These are phyloP conservation scores for Polypedilum pembai DNA, from an alignment of 1,140 invertebrate species.

Conservation along the genomic window DNA sequence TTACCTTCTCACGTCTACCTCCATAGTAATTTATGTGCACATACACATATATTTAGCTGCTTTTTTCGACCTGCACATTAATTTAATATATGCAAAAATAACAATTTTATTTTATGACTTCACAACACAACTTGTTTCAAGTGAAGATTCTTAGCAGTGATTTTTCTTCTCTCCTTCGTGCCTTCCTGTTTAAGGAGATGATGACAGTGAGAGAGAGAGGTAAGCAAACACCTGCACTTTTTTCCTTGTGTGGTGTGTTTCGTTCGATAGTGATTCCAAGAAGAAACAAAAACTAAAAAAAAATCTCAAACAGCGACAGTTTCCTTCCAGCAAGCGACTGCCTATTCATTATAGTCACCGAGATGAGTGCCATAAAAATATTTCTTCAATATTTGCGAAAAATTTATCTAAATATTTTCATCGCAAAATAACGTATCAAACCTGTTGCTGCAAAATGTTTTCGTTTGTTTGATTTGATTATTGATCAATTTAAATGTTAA, in stretches of 20 bases:
- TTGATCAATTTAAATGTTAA: constrained; percentile 2
- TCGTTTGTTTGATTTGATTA: constrained; percentile 24
- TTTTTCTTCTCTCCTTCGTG: constrained; percentile 7
- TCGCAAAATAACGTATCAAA: not conserved
- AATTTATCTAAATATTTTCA: not conserved
- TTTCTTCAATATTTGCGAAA: not conserved
- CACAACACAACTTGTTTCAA: constrained; percentile 17
- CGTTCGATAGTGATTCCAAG: constrained; percentile 9
- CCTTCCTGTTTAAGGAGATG: constrained; percentile 16
- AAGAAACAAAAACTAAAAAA: not conserved
- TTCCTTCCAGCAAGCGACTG: not conserved
- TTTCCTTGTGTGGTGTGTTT: not conserved
- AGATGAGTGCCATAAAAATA: constrained; percentile 21
- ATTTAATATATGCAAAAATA: constrained; percentile 15
- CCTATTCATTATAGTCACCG: not conserved
- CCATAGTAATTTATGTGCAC: not conserved
- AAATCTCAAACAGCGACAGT: constrained; percentile 24
- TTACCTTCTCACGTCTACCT: constrained; percentile 1
- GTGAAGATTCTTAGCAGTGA: not conserved
- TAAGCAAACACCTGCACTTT: constrained; percentile 16
- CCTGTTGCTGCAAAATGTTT: not conserved
- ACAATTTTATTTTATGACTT: constrained; percentile 16
- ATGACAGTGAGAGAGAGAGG: constrained; percentile 8
- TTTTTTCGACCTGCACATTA: constrained; percentile 17
- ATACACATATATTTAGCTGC: not conserved